Evolutionary conservation across 2,113 vertebrate species (phyloP).

Genomic region (Riparia riparia): DNA sequence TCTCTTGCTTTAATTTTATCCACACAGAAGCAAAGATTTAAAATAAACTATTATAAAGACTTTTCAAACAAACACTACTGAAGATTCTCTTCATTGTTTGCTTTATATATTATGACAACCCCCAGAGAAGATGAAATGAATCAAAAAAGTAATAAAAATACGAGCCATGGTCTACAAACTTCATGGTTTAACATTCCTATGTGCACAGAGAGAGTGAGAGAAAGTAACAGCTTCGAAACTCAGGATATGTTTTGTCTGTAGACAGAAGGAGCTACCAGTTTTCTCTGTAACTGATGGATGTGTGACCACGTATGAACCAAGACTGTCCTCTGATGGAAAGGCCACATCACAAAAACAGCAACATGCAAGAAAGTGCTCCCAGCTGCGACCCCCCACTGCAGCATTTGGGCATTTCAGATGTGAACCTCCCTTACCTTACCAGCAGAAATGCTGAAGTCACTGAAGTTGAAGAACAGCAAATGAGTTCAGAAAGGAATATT

Average conservation of each 20-base stretch:
- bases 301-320: not conserved
- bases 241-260: not conserved
- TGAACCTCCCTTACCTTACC: not conserved
- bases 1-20: constrained; percentile 25
- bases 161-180: not conserved
- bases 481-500: not conserved
- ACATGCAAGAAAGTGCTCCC: not conserved
- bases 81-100: not conserved
- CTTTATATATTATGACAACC: not conserved
- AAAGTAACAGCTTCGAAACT: not conserved
- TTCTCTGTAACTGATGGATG: not conserved
- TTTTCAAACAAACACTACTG: not conserved
- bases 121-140: not conserved
- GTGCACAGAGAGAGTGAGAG: not conserved
- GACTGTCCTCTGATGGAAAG: not conserved
- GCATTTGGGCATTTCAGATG: not conserved
- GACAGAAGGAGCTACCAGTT: not conserved
- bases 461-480: not conserved
- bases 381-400: not conserved
- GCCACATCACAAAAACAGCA: not conserved
- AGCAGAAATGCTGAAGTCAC: not conserved
- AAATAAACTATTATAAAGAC: not conserved
- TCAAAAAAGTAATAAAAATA: not conserved
- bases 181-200: not conserved
- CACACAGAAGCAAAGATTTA: not conserved